A percentile compares a stretch with the other conserved stretches of the same genome.
Conservation (phyloP, 2,113 vertebrate genomes). For the Phalacrocorax carbo region DNA sequence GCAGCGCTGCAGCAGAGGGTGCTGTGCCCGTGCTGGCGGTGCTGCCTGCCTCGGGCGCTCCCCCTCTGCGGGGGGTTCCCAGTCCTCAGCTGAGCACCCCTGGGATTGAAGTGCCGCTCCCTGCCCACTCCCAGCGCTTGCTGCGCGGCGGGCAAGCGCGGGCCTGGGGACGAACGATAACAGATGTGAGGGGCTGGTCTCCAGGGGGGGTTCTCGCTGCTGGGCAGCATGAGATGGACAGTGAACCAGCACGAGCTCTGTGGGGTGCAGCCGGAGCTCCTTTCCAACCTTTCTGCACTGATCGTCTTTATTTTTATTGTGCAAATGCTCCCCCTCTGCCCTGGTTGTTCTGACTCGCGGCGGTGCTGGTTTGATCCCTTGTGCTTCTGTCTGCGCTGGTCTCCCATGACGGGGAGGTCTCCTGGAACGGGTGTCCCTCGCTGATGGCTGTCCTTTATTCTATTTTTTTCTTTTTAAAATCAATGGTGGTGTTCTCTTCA, state of each 20-base stretch:
- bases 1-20: neutral
- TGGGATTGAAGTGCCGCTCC: rapidly evolving
- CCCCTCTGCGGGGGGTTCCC: neutral
- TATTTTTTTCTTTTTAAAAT: neutral
- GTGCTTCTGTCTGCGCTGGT: rapidly evolving
- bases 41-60: neutral
- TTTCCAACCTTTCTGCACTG: neutral
- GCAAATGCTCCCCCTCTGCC: neutral
- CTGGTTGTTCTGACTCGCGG: too few species aligned
- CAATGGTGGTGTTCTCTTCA: neutral
- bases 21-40: neutral
- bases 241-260: rapidly evolving
- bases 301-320: neutral
- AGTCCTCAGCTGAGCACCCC: neutral
- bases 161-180: rapidly evolving
- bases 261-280: neutral
- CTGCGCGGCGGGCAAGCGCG: neutral
- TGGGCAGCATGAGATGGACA: neutral
- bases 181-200: neutral
- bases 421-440: rapidly evolving
- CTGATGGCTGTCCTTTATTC: rapidly evolving
- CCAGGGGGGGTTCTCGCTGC: neutral
- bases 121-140: neutral
- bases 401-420: neutral
- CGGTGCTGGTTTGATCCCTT: rapidly evolving